phyloP scores from a whole-genome alignment of 2,888 invertebrate genomes.

The Orthosia gothica region DNA sequence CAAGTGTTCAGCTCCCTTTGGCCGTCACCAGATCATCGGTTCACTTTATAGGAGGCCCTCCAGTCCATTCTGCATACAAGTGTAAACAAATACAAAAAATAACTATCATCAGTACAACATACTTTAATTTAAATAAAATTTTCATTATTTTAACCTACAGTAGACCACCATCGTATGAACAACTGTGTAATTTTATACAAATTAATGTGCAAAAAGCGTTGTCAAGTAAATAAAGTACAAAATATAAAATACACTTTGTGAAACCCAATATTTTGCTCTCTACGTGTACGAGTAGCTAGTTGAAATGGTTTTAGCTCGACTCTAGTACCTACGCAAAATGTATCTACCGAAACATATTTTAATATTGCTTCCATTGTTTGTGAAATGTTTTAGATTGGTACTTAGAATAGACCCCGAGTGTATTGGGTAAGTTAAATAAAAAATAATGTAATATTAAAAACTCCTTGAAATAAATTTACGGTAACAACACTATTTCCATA shows the following conservation, averaged over 20 bases:
- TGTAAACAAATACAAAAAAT: no score
- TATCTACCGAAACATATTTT: constrained; percentile 30
- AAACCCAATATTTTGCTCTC: constrained; percentile 42
- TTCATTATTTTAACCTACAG: not conserved
- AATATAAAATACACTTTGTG: constrained; percentile 34
- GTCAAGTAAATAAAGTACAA: constrained; percentile 27
- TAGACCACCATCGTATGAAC: not conserved
- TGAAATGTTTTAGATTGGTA: constrained; percentile 10
- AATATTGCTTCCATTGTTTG: constrained; percentile 29
- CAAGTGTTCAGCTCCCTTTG: no score
- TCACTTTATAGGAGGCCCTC: no score
- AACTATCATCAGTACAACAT: not conserved
- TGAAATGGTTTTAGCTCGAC: constrained; percentile 28
- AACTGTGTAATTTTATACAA: constrained; percentile 20
- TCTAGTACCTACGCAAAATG: constrained; percentile 15
- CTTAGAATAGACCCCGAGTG: constrained; percentile 24
- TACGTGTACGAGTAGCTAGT: constrained; percentile 7
- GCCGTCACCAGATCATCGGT: no score
- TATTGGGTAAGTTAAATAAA: constrained; percentile 45
- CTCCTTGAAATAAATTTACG: constrained; percentile 37
- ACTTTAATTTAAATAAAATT: not conserved
- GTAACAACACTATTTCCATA: constrained; percentile 60
- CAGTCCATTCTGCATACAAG: no score
- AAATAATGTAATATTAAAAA: constrained; percentile 43
- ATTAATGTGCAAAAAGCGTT: constrained; percentile 19